These are phyloP conservation scores for Anguilla pacifica DNA, from an alignment of 2,797 vertebrate species.

Conservation along the genomic window DNA sequence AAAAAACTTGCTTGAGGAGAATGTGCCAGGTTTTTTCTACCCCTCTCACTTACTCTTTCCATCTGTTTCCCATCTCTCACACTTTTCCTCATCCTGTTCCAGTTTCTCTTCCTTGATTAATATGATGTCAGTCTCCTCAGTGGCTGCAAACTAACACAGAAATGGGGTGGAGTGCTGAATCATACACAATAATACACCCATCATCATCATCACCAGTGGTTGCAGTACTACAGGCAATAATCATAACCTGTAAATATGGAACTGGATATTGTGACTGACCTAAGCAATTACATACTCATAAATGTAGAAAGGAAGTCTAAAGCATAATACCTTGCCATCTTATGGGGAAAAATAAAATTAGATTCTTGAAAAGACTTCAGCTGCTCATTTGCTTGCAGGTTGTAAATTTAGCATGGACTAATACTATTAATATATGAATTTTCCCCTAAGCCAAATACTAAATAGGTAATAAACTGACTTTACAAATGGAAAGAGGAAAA, in stretches of 20 bases:
- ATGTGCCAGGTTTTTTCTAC: not conserved
- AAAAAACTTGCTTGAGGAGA: not conserved
- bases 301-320: not conserved
- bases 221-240: not conserved
- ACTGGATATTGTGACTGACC: not conserved
- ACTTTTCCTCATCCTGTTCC: conserved; percentile 61
- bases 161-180: not conserved
- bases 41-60: not conserved
- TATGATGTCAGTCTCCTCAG: conserved; percentile 63
- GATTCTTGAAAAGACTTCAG: not conserved
- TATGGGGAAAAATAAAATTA: not conserved
- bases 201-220: no score
- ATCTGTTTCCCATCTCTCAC: not conserved
- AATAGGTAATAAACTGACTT: not conserved
- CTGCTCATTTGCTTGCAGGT: no score
- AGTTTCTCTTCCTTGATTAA: conserved; percentile 64
- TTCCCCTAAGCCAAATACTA: not conserved
- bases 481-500: not conserved
- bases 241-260: conserved; percentile 4
- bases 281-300: not conserved
- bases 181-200: no score
- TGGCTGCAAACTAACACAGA: conserved; percentile 51
- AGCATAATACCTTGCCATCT: not conserved
- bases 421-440: not conserved
- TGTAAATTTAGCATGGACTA: not conserved